Base-by-base conservation (phyloP, 2,888 invertebrate species). In the Microctonus aethiopoides region DNA sequence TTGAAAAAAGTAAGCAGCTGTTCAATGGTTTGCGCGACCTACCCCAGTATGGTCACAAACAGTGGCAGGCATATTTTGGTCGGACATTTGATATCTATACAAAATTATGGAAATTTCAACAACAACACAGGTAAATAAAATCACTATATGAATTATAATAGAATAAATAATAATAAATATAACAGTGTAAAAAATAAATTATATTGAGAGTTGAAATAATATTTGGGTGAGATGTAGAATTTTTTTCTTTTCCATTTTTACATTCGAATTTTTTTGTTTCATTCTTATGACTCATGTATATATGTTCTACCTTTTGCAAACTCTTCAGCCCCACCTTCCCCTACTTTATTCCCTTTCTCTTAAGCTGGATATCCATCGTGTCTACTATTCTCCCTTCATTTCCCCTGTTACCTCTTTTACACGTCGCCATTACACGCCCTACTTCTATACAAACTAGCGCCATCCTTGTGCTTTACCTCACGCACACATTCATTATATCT, bases 61-160 rank as follows among this genome's bases (percentile, higher is more conserved):
- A 98, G 87, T 98, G 98, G 98, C 97, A 98, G 88, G 94, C 95
- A 13, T 97, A 98, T 87, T 98, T 98, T 87, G 97, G 97, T 24
- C 91, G 97, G 79, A 97, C 98, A 29, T 98, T 98, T 88, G 98
- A 98, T 89, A 95, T 98, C 70, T 98, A 97, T 88, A 97, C 98
- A 36, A 96, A 96, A 87, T 89, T 98, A 70, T 98, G 98, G 98
- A 98, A 98, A 88, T 98, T 96, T 87, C 98, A 98, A 87, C 98
- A 98, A 86, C 96, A 97, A 86, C 97, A 98, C 88, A 92, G 97
- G 88, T 91, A 83, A 84, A 82, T 7, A 41, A 7, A 20, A 7
- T 9, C 13, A 39, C 13, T 39, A n/a, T 6, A 46, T 46, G 6
- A 6, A n/a, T 16, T 46, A 1, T 1, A 16, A 16, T 4, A 4